Conservation (phyloP, 2,113 vertebrate species). For the Siniperca knerii region DNA sequence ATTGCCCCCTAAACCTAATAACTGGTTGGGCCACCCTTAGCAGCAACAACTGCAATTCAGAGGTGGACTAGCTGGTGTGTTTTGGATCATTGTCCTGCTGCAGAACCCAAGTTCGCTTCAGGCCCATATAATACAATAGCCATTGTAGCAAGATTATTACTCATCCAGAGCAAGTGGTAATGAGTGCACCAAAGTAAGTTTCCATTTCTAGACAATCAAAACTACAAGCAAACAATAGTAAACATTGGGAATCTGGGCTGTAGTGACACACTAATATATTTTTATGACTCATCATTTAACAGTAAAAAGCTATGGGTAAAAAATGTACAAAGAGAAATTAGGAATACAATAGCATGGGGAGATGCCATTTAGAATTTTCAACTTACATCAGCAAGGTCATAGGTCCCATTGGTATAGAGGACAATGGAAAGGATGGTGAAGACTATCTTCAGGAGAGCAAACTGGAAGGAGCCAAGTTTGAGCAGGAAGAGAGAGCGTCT, state of each 20-base stretch:
- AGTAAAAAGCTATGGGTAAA: background rate
- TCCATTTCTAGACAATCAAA: background rate
- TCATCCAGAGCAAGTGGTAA: background rate
- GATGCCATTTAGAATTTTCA: background rate
- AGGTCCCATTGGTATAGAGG: conserved; percentile 87
- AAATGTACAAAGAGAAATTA: background rate
- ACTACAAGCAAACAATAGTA: background rate
- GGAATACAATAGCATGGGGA: background rate
- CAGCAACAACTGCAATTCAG: too few species aligned
- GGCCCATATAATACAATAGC: background rate
- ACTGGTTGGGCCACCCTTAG: too few species aligned
- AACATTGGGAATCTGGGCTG: background rate
- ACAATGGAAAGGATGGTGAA: conserved; percentile 89
- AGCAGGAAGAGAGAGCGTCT: conserved; percentile 88
- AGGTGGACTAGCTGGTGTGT: too few species aligned
- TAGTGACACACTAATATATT: background rate
- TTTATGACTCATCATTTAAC: background rate
- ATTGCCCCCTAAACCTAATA: too few species aligned
- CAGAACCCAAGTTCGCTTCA: too few species aligned
- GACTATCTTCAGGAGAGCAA: conserved; percentile 86
- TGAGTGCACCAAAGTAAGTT: background rate
- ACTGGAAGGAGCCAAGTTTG: conserved; percentile 90
- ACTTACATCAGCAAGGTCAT: conserved; percentile 85
- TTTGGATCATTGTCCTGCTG: too few species aligned
- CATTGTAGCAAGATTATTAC: background rate